Evolutionary conservation across 1,140 invertebrate species (phyloP).

Genomic region (Choristoneura fumiferana): DNA sequence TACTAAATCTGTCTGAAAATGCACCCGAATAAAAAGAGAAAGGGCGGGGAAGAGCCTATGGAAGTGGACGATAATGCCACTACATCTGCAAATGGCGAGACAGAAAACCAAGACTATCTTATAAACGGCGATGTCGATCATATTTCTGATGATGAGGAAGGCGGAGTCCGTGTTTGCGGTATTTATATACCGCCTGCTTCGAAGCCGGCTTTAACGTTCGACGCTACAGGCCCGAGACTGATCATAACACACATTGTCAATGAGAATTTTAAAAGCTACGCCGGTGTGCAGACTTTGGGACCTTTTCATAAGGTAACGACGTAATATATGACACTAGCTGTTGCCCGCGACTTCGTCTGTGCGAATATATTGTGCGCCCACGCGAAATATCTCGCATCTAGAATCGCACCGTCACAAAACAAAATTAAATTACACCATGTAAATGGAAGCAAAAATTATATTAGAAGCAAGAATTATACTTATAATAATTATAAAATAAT

Average conservation of each 20-base stretch:
- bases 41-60: slow-evolving; percentile 53
- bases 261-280: slow-evolving; percentile 99
- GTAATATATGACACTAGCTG: slow-evolving; percentile 12
- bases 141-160: slow-evolving; percentile 82
- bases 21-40: slow-evolving; percentile 53
- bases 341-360: too few species aligned
- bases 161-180: slow-evolving; percentile 83
- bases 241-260: slow-evolving; percentile 96
- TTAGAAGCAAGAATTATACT: too few species aligned
- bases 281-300: slow-evolving; percentile 87
- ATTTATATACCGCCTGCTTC: slow-evolving; percentile 94
- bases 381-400: too few species aligned
- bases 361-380: too few species aligned
- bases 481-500: too few species aligned
- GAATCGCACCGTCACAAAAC: too few species aligned
- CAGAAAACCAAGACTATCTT: slow-evolving; percentile 28
- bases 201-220: slow-evolving; percentile 83
- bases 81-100: slow-evolving; percentile 25
- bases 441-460: too few species aligned
- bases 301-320: slow-evolving; percentile 89
- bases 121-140: slow-evolving; percentile 58
- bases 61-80: slow-evolving; percentile 51
- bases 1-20: slow-evolving; percentile 28
- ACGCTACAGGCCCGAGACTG: slow-evolving; percentile 87
- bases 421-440: too few species aligned